Base-by-base conservation (phyloP, 2,888 invertebrate genomes). In the Agonopterix arenella region DNA sequence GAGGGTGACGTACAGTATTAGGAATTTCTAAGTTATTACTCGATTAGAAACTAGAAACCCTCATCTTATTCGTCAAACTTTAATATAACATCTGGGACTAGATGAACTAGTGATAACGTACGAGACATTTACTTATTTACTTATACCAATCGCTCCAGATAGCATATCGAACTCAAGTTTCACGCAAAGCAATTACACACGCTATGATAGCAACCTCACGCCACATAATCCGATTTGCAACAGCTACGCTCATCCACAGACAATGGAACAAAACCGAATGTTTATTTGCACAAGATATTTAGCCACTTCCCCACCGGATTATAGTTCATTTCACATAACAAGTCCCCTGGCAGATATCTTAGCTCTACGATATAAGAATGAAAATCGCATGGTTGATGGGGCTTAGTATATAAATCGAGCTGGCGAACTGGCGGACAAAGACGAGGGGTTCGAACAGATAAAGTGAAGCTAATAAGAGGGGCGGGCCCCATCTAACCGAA, bases 231-330 rank as follows among this genome's bases (percentile, higher is more conserved):
- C 82, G 82, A 84, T 86, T 83, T 66, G 80, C 67, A 73, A 74
- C 74, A 74, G 80, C 70, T 65, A 62, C 70, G 70, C 70, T 68
- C 76, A 69, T 76, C 80, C 81, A 81, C 66, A 70, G 72, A 81
- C 84, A 84, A 85, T 82, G 72, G 74, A 70, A 75, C 74, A 73
- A 76, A 28, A 74, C 80, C 68, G 64, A 81, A 84, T 86, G 85
- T 89, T 88, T 89, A 84, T 89, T 89, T 89, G 86, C 83, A 85
- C 88, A 89, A 89, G 85, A 84, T 86, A 85, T 88, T 88, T 86
- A 86, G 84, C 80, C 84, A 84, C 86, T 84, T 86, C 84, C 86
- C 86, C 75, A 78, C 64, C 80, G 80, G 85, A 85, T 89, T 84
- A 85, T 10, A 40, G 7, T 28, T 28, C 7, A 7, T 28, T 28